phyloP scores from a whole-genome alignment of 2,797 vertebrate genomes.

The Halcyon chelicuti region DNA sequence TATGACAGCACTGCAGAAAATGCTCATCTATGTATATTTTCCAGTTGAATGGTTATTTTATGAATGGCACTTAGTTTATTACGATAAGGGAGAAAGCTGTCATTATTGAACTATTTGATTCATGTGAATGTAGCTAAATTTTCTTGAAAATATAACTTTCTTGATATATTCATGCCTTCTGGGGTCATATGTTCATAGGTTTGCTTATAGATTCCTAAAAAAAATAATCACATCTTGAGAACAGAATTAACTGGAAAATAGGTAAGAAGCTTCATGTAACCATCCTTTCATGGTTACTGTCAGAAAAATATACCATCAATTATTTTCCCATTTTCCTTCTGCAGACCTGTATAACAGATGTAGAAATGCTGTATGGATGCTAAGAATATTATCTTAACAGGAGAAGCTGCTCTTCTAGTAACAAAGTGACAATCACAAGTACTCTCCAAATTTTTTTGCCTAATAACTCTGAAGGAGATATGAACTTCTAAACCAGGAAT shows the following conservation, averaged over 20 bases:
- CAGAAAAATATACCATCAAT: neutral
- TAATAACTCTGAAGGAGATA: neutral
- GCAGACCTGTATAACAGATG: neutral
- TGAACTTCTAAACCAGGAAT: neutral
- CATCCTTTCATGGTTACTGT: neutral
- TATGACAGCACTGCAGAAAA: neutral
- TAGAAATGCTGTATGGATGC: neutral
- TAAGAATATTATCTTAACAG: neutral
- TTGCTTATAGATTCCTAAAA: neutral
- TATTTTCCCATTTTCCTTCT: neutral
- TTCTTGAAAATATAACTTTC: neutral
- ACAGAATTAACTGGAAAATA: neutral
- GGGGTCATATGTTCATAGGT: neutral
- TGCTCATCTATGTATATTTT: neutral
- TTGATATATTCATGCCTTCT: neutral
- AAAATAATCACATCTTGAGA: neutral
- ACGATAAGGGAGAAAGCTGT: neutral
- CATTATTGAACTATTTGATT: neutral
- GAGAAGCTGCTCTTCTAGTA: neutral
- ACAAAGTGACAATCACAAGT: neutral
- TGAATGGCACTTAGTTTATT: slow-evolving; percentile 9
- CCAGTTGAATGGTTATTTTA: neutral
- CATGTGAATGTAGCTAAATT: neutral
- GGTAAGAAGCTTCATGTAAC: neutral
- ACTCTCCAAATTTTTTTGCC: neutral